These are phyloP conservation scores for Drosophila ambigua DNA, from an alignment of 1,140 invertebrate genomes.

Conservation along the genomic window DNA sequence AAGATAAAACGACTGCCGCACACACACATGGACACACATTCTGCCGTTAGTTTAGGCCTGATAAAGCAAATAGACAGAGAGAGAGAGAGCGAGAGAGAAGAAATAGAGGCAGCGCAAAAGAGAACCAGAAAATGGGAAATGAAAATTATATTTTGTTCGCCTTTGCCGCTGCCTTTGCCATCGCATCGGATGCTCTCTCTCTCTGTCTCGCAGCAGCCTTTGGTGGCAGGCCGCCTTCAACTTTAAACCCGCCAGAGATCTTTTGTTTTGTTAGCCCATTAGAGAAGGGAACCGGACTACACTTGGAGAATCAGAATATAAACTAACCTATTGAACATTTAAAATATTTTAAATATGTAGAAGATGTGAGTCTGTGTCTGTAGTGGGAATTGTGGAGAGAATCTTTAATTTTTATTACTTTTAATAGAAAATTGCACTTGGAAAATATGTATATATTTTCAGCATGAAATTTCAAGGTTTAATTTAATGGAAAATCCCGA, in stretches of 20 bases:
- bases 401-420: too few species aligned
- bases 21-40: background rate
- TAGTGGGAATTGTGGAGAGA: too few species aligned
- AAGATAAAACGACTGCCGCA: slow-evolving; percentile 27
- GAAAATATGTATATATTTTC: too few species aligned
- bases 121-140: slow-evolving; percentile 65
- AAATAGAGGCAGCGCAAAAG: background rate
- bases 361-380: too few species aligned
- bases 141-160: slow-evolving; percentile 74
- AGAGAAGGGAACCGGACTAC: too few species aligned
- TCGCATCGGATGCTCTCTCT: slow-evolving; percentile 2
- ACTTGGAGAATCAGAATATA: too few species aligned
- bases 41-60: slow-evolving; percentile 56
- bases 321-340: slow-evolving; percentile 1
- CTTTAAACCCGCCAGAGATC: slow-evolving; percentile 33
- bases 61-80: slow-evolving; percentile 69
- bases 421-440: too few species aligned
- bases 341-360: too few species aligned
- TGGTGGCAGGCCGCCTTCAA: slow-evolving; percentile 8
- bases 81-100: slow-evolving; percentile 1
- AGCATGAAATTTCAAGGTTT: too few species aligned
- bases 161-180: slow-evolving; percentile 43
- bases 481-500: too few species aligned
- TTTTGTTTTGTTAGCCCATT: slow-evolving; percentile 32
- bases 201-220: slow-evolving; percentile 1